Percentiles rank a stretch among this genome's conserved stretches.
These are phyloP conservation scores for Tupiocoris notatus DNA, from an alignment of 2,888 invertebrate species.

Conservation along the genomic window DNA sequence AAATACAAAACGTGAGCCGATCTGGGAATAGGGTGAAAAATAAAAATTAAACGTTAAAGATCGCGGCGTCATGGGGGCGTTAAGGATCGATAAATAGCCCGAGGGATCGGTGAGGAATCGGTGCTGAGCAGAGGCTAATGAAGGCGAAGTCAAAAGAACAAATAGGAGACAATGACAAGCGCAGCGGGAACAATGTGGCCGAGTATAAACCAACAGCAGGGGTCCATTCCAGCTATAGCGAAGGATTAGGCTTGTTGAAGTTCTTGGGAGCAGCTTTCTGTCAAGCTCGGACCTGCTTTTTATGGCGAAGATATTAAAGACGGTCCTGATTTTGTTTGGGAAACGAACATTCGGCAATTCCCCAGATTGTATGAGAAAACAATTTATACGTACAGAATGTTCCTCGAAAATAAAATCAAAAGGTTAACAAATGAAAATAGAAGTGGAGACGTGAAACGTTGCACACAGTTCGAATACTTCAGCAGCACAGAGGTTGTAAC, in stretches of 20 bases:
- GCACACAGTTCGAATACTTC: too few relatives aligned
- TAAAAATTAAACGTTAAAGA: background rate
- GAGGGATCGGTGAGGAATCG: background rate
- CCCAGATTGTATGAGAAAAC: too few relatives aligned
- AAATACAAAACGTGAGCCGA: conserved; percentile 16
- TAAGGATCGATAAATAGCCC: conserved; percentile 33
- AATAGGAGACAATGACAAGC: conserved; percentile 37
- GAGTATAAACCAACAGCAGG: conserved; percentile 40
- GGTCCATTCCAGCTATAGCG: conserved; percentile 10
- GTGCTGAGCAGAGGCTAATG: conserved; percentile 22
- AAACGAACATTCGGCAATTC: background rate
- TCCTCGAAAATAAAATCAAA: too few relatives aligned
- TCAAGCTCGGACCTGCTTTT: background rate
- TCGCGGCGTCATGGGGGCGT: conserved; percentile 21
- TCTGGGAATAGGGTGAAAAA: background rate
- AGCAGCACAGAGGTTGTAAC: too few relatives aligned
- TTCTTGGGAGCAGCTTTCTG: background rate
- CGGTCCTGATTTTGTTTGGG: background rate
- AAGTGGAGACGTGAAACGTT: too few relatives aligned
- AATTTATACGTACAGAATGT: too few relatives aligned
- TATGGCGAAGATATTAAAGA: conserved; percentile 17
- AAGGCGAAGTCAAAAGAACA: conserved; percentile 38
- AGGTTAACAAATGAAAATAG: too few relatives aligned
- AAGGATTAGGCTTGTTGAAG: background rate
- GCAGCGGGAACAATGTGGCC: conserved; percentile 37